Percentiles rank a stretch among this genome's conserved stretches.
Evolutionary conservation across 2,113 vertebrate genomes (phyloP).

Genomic region (Petromus typicus): DNA sequence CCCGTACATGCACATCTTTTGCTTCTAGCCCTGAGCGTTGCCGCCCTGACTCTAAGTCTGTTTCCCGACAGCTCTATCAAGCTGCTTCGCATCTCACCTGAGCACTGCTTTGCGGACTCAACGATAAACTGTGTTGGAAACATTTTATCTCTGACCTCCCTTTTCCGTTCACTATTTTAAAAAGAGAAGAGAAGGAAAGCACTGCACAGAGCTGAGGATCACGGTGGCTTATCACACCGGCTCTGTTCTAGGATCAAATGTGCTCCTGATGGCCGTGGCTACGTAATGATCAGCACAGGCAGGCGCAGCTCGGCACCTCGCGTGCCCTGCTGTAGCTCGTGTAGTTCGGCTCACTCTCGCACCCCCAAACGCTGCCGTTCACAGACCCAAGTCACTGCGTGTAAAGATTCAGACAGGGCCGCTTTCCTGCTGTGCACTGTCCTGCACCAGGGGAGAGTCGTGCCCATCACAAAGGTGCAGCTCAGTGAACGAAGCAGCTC

Average conservation of each 20-base stretch:
- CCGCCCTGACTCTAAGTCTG: not conserved
- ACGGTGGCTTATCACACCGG: not conserved
- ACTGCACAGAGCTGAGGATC: no score
- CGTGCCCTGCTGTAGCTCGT: not conserved
- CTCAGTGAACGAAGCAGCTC: fast-evolving
- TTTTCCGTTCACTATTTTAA: not conserved
- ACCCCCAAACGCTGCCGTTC: no score
- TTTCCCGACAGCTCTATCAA: not conserved
- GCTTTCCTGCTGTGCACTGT: not conserved
- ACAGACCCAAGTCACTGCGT: not conserved
- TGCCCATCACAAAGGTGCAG: not conserved
- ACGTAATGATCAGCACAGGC: fast-evolving
- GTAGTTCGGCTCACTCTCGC: not conserved
- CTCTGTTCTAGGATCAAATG: not conserved
- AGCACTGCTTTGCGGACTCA: not conserved
- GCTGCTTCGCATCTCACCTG: fast-evolving
- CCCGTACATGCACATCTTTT: not conserved
- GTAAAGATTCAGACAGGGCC: not conserved
- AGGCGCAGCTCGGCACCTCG: fast-evolving
- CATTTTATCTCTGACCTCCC: not conserved
- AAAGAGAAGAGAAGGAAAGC: not conserved
- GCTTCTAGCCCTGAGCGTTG: not conserved
- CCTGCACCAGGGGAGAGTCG: not conserved
- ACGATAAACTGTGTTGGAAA: not conserved
- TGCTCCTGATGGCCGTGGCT: not conserved